Conservation (phyloP, 2,888 invertebrate species). For the Athalia cordata region DNA sequence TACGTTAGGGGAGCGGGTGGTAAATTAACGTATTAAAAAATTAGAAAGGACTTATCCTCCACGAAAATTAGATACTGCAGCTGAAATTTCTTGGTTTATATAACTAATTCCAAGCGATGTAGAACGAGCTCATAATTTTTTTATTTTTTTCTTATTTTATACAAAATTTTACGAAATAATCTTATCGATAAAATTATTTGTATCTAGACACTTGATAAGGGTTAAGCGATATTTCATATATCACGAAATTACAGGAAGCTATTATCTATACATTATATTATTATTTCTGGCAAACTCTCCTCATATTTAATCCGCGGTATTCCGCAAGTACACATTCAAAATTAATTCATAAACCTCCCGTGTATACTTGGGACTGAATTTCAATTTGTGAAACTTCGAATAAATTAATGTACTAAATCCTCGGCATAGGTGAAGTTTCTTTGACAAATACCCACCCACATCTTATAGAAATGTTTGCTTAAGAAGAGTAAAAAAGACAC, state of each 20-base stretch:
- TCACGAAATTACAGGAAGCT: neutral
- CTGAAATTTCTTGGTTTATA: no score
- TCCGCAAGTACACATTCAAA: neutral
- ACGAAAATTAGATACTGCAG: no score
- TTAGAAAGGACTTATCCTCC: neutral
- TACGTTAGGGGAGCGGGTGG: neutral
- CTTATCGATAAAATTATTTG: no score
- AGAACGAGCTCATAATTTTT: no score
- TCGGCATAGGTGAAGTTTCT: neutral
- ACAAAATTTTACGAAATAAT: no score
- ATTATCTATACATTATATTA: neutral
- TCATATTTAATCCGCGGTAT: neutral
- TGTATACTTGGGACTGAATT: conserved; percentile 21
- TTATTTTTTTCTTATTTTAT: no score
- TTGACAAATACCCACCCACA: neutral
- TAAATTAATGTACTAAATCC: conserved; percentile 1
- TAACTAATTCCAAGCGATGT: no score
- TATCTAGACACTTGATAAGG: no score
- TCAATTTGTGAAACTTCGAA: conserved; percentile 17
- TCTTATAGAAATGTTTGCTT: neutral
- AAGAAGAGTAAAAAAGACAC: neutral
- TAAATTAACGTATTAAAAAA: neutral
- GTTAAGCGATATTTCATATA: no score
- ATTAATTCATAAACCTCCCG: neutral
- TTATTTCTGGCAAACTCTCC: neutral